Base-by-base conservation (phyloP, 2,888 invertebrate genomes). In the Synergus laeviventris region DNA sequence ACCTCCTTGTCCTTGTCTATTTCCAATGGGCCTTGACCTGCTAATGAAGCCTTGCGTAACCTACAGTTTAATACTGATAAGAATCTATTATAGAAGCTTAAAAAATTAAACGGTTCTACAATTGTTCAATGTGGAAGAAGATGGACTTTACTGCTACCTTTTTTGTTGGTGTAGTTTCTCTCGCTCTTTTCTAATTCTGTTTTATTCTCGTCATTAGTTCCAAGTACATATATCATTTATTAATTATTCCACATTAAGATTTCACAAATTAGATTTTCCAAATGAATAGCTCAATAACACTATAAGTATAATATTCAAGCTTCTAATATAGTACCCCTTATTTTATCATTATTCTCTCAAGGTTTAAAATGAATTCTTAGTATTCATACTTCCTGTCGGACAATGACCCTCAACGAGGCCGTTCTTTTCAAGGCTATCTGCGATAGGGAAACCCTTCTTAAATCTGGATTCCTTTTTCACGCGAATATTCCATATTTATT, bases 361-460 rank as follows among this genome's bases (percentile, higher is more conserved):
- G 36, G 31, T 14, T 16, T 61, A 31, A 36, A 61, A n/a, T 61
- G 36, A 16, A 60, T 60, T 60, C 0, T 60, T 31, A 60, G 45
- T 45, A n/a, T 61, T 36, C 36, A 1, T 18, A 21, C 9, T 61
- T 31, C 36, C 61, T 38, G 61, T 2, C 36, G 61, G 8, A 61
- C 61, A 61, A n/a, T 36, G 61, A 61, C 61, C 61, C 61, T 61
- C 31, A 31, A 60, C 3, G 60, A 60, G 60, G 60, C 16, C 60
- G 24, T 60, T 61, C 31, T 60, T 60, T 61, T 61, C 61, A 61
- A 36, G 61, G 61, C 36, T 61, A 36, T 36, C 61, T 36, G 14
- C 31, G 31, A 11, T 60, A 60, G 31, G 2, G 24, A 60, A 7
- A 60, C 31, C 16, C 31, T 4, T 1, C 11, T 31, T 21, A 12